Evolutionary conservation across 2,113 vertebrate species (phyloP), one percentile per base, ranked within the genome.

Genomic region (Laticauda laticaudata): DNA sequence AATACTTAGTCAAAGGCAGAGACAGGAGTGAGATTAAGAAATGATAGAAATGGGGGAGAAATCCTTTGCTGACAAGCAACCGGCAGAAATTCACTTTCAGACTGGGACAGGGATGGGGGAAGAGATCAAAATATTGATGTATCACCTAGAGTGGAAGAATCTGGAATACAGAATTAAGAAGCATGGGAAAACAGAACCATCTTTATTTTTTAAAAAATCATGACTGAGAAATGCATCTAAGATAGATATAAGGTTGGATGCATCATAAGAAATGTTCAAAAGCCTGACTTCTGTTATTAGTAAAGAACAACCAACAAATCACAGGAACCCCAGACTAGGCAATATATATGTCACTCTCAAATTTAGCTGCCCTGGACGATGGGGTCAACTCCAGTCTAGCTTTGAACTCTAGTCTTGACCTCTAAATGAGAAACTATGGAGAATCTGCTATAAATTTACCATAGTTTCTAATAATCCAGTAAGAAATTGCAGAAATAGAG

Each of bases 91-190:
- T n/a, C 0, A 1, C 6, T 93, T 48, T 94, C 86, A 95, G 87
- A 81, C n/a, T 20, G n/a, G 18, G 69, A 8, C 18, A 39, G 69
- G 69, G 18, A 18, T 20, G 69, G n/a, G 15, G n/a, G 92, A 75
- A 92, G 61, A 94, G 91, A 95, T 95, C 93, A 96, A 95, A 95
- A 97, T 95, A 96, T 89, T 95, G 96, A 96, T 94, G 95, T 93
- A 95, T 45, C 91, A 96, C 87, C 91, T 87, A 94, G 91, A 93
- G 48, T 93, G 86, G 91, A 43, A 75, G 48, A 34, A 87, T 91
- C 87, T 88, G 88, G 91, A 0, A 0, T 48, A 94, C 95, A 91
- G 89, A n/a, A 9, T 75, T 3, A 86, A 93, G 0, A 0, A 11
- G 92, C 93, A 88, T 10, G 69, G 7, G 81, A 94, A 93, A 7